Conservation (phyloP, 2,797 vertebrate species). For the Parauchenoglanis punctatus region DNA sequence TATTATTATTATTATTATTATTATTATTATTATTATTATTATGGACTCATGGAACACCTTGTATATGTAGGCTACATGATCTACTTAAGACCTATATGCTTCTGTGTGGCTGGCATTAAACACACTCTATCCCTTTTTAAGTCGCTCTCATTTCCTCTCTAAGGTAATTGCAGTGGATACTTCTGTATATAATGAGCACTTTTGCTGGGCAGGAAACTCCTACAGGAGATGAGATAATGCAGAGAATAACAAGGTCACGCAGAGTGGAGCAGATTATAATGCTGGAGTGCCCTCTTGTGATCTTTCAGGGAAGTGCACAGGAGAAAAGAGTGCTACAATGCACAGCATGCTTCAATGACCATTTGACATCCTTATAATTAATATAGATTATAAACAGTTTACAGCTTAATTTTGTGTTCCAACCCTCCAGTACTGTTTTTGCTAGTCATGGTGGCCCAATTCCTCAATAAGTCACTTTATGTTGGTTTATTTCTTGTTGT, state of each 20-base stretch:
- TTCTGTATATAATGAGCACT: constrained; percentile 5
- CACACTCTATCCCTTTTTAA: not conserved
- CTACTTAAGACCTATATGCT: not conserved
- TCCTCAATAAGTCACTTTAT: not conserved
- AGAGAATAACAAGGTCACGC: not conserved
- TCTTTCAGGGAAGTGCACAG: not conserved
- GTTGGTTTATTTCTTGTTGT: not conserved
- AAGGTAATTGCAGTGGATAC: not conserved
- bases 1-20: no score
- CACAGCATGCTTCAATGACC: not conserved
- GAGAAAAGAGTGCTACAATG: not conserved
- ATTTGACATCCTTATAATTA: not conserved
- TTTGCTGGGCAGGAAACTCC: not conserved
- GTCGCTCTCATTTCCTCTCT: not conserved
- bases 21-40: not conserved
- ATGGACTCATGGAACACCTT: not conserved
- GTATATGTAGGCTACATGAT: not conserved
- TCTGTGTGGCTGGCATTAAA: not conserved
- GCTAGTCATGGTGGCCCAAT: not conserved
- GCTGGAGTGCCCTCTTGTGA: constrained; percentile 66
- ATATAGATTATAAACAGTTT: not conserved
- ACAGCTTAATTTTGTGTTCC: not conserved
- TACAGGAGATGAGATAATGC: constrained; percentile 14
- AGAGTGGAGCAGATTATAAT: constrained; percentile 17
- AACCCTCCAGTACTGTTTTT: not conserved